phyloP scores from a whole-genome alignment of 23 tunicate species.

The Oikopleura vanhoeffeni region DNA sequence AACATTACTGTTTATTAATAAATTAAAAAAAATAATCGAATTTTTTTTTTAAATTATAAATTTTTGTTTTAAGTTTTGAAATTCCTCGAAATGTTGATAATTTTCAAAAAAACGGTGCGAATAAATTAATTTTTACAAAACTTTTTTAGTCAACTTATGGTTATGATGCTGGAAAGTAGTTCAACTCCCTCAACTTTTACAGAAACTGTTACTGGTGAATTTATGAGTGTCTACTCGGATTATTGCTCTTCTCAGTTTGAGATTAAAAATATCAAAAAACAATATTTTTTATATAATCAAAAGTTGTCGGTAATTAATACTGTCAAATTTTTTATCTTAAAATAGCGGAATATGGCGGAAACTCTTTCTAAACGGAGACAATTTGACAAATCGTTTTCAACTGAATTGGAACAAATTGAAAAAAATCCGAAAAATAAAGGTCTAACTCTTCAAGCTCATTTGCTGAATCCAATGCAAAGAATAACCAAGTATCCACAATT shows the following conservation, averaged over 20 bases:
- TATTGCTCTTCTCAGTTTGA: neutral
- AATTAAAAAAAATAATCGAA: too few relatives aligned
- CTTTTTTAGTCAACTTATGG: too few relatives aligned
- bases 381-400: neutral
- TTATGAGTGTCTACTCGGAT: neutral
- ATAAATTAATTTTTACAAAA: too few relatives aligned
- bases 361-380: neutral
- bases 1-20: too few relatives aligned
- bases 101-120: too few relatives aligned
- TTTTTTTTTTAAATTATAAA: too few relatives aligned
- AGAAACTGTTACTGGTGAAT: neutral
- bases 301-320: too few relatives aligned
- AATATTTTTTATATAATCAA: too few relatives aligned
- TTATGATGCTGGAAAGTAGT: neutral
- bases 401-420: neutral
- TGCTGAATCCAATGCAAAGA: slow-evolving; percentile 1
- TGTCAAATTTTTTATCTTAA: neutral
- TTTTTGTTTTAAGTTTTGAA: too few relatives aligned
- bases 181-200: neutral
- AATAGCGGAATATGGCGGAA: neutral
- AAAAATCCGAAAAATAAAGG: neutral
- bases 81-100: too few relatives aligned
- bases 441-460: neutral
- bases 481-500: neutral
- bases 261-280: too few relatives aligned